These are phyloP conservation scores for Ptychobarbus kaznakovi DNA, from an alignment of 2,797 vertebrate species.

Conservation along the genomic window DNA sequence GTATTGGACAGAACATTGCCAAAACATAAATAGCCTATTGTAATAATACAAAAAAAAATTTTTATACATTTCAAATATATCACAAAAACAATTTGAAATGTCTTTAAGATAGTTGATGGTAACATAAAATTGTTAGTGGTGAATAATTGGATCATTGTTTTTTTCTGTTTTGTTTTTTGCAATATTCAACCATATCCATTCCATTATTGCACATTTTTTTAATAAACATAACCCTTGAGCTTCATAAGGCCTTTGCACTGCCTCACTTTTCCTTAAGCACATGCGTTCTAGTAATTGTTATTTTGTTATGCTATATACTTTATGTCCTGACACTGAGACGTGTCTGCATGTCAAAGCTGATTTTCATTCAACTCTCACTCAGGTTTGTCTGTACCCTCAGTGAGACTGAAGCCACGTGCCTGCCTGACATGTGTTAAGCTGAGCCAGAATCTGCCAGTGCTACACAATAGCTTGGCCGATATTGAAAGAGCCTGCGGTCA, in stretches of 20 bases:
- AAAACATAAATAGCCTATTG: too few relatives aligned
- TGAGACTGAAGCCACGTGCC: slow-evolving; percentile 35
- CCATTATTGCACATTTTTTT: not conserved
- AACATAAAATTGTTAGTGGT: not conserved
- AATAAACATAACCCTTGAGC: not conserved
- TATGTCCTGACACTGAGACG: not conserved
- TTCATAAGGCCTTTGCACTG: not conserved
- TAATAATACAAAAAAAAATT: not conserved
- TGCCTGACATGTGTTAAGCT: slow-evolving; percentile 45
- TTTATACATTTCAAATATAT: not conserved
- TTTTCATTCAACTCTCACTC: not conserved
- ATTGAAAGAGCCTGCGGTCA: slow-evolving; percentile 21
- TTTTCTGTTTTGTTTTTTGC: too few relatives aligned
- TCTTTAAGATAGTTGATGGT: not conserved
- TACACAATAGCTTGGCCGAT: slow-evolving; percentile 38
- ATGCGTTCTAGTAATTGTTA: not conserved
- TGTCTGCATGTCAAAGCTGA: slow-evolving; percentile 4
- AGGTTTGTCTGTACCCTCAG: not conserved
- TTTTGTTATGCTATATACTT: slow-evolving; percentile 8
- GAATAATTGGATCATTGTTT: not conserved
- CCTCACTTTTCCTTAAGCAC: not conserved
- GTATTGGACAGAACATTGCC: too few relatives aligned
- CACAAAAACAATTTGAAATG: not conserved
- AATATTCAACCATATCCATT: not conserved
- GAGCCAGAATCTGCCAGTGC: slow-evolving; percentile 12